phyloP scores from a whole-genome alignment of 2,797 vertebrate species.

The Prunella strophiata region DNA sequence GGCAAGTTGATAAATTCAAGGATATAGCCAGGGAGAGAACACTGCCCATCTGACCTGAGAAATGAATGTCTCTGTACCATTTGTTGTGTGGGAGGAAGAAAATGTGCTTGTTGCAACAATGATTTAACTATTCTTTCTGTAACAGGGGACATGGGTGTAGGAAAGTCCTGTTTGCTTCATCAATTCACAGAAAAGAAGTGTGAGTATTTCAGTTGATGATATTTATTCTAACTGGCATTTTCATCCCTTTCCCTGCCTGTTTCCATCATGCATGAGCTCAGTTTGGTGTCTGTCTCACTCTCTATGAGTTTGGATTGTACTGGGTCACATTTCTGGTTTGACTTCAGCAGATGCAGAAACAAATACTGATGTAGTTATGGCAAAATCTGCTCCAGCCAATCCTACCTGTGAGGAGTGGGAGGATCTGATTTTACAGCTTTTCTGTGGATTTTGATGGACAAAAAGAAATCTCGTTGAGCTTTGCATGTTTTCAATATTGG shows the following conservation, averaged over 20 bases:
- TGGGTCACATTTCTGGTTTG: background rate
- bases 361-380: background rate
- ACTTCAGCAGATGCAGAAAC: background rate
- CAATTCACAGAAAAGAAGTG: slow-evolving; percentile 99
- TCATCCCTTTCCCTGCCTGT: background rate
- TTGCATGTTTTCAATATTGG: background rate
- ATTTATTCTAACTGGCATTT: background rate
- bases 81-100: background rate
- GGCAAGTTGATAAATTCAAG: background rate
- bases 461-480: background rate
- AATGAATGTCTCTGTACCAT: background rate
- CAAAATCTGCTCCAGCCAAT: background rate
- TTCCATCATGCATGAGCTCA: background rate
- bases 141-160: slow-evolving; percentile 97
- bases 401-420: background rate
- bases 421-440: background rate
- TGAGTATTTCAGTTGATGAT: slow-evolving; percentile 78
- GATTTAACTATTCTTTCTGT: slow-evolving; percentile 43
- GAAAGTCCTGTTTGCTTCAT: slow-evolving; percentile 99
- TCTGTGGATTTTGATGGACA: background rate
- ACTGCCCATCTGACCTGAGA: background rate
- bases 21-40: background rate
- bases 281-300: background rate
- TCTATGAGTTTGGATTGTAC: background rate
- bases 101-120: background rate